Base-by-base conservation (phyloP, 2,797 vertebrate species). In the Girardinus metallicus region DNA sequence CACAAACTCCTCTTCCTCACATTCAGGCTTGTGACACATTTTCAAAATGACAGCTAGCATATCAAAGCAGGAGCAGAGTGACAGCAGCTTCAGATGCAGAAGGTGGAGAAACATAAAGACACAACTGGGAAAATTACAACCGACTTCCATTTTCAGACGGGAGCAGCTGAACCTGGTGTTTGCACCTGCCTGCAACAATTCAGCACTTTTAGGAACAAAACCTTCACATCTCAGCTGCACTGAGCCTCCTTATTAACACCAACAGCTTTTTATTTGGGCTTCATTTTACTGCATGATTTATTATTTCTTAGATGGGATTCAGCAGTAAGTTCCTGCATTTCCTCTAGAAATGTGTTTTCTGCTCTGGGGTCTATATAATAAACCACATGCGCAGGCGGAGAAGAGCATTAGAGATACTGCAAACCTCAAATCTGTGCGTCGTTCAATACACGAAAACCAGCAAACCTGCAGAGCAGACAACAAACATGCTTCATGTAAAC, bases 401-500 rank as follows among this genome's bases (percentile, higher is more conserved):
- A 57, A 77, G 71, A 74, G 62, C 75, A 31, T 78, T 78, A 53
- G 53, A 23, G 12, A 34, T 26, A 85, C 70, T 11, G 10, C 73
- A 77, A 15, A 47, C 70, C 21, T 76, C 55, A 60, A 76, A 74
- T 79, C 46, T 81, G 46, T 70, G 57, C 10, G 82, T 83, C 71
- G 16, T 77, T 81, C 74, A 66, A 21, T 75, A 76, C 73, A 77
- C 75, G 71, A 51, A 55, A 78, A 81, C 49, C 47, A 70, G 66
- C 57, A 62, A 85, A 73, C 55, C 84, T 81, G 80, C 85, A 89
- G 79, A 88, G 76, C 62, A 80, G 77, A 68, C 49, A 60, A 77
- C 85, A 88, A 91, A 93, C 88, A 85, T 83, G 41, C 83, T 84
- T 80, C 83, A 77, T 73, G 88, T 87, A 92, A 93, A 93, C 86